Evolutionary conservation across 2,888 invertebrate genomes (phyloP), one percentile per base, ranked within the genome.

Genomic region (Cheilosia grossa): DNA sequence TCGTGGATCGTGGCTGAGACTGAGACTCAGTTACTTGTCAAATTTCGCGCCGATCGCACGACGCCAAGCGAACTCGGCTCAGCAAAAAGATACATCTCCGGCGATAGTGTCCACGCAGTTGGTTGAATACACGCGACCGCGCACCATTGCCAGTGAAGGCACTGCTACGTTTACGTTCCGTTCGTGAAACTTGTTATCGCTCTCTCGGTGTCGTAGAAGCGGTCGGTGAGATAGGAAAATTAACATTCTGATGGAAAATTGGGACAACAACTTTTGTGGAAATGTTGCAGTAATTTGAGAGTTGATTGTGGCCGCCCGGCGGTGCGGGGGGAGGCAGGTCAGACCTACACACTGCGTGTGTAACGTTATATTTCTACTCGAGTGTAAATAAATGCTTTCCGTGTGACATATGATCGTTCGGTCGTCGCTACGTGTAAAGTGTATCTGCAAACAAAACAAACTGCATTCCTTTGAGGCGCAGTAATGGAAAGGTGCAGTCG

Each of bases 231-330:
- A 69, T 75, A 70, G 81, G 81, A 85, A 85, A 85, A 85, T 85
- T 85, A 85, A 85, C 85, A 85, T 85, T 85, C 85, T 85, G 81
- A 81, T 66, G 85, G 85, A 81, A 85, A 85, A 85, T 85, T 85
- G 81, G 85, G 85, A 85, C 85, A 85, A 77, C 85, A 81, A 81
- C 85, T 85, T 85, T 85, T 67, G 67, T 85, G 85, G 80, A 85
- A 85, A 85, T 85, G 85, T 73, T 85, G 85, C 81, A 77, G 85
- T 77, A 80, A 80, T 77, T 81, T 77, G 81, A 85, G 75, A 81
- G 75, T 63, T 80, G 83, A 75, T 80, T 75, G 85, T 69, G 73
- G 44, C 49, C 61, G 78, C 59, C 59, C n/a, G 30, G 42, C 56
- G 78, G 54, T 54, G 44, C 27, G 72, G 37, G 15, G 44, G 19